Evolutionary conservation across 2,113 vertebrate species (phyloP).

Genomic region (Quiscalus mexicanus): DNA sequence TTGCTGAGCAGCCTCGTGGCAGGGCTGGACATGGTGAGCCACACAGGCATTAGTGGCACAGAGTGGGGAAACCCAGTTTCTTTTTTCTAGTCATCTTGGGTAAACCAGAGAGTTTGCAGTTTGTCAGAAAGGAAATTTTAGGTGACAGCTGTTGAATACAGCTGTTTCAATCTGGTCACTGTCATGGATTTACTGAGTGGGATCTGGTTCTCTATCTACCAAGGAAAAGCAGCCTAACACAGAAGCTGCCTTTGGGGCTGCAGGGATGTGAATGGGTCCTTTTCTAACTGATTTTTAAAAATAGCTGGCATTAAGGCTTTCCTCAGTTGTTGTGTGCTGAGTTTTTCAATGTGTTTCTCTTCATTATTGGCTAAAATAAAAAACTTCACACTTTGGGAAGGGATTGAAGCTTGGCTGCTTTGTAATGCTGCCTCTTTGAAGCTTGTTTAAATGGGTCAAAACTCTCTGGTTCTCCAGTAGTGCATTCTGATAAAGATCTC

Average conservation of each 20-base stretch:
- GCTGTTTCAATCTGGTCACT: background rate
- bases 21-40: background rate
- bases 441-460: constrained; percentile 2
- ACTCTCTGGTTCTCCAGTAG: background rate
- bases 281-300: background rate
- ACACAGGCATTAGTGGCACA: background rate
- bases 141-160: background rate
- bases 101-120: constrained; percentile 14
- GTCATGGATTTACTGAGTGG: background rate
- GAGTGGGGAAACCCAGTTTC: background rate
- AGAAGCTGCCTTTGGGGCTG: background rate
- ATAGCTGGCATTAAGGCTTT: background rate
- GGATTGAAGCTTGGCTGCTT: background rate
- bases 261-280: background rate
- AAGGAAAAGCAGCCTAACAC: background rate
- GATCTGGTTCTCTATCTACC: background rate
- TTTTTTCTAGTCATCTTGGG: background rate
- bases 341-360: background rate
- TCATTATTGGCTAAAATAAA: background rate
- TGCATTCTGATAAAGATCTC: background rate
- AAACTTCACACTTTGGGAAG: background rate
- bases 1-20: background rate
- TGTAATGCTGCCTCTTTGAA: background rate
- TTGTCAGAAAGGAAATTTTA: constrained; percentile 11
- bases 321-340: background rate